phyloP scores from a whole-genome alignment of 1,140 invertebrate species.

The Aphis gossypii region DNA sequence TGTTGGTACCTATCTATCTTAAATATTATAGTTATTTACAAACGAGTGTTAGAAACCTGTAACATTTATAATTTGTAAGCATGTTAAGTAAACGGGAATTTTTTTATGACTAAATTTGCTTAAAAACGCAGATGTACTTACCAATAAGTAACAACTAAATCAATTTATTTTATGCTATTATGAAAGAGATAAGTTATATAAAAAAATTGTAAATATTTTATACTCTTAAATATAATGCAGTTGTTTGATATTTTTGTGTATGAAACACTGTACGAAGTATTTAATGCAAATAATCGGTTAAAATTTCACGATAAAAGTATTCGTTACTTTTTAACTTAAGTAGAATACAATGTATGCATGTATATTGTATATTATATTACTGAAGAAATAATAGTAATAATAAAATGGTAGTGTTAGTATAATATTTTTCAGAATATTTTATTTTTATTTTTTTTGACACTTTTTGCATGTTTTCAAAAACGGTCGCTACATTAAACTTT shows the following conservation, averaged over 20 bases:
- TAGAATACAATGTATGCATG: neutral
- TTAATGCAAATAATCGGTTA: neutral
- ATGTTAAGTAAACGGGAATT: neutral
- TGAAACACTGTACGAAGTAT: neutral
- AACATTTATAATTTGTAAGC: too few relatives aligned
- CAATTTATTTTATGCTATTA: neutral
- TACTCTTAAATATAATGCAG: neutral
- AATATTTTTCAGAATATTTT: neutral
- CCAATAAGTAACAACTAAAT: neutral
- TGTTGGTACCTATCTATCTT: too few relatives aligned
- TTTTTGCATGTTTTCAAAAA: neutral
- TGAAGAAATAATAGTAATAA: neutral
- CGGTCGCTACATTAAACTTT: neutral
- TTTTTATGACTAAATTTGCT: neutral
- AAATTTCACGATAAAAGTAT: neutral
- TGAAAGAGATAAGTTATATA: neutral
- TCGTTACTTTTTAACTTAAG: neutral
- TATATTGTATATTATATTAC: neutral
- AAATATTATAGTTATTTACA: too few relatives aligned
- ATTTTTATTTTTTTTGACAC: slow-evolving; percentile 1
- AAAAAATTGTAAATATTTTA: neutral
- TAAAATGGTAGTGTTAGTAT: neutral
- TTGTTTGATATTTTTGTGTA: neutral
- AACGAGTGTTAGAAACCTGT: too few relatives aligned
- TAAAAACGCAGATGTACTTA: neutral